These are phyloP conservation scores for Sepioteuthis lessoniana DNA, from an alignment of 2,888 invertebrate species.

Conservation along the genomic window DNA sequence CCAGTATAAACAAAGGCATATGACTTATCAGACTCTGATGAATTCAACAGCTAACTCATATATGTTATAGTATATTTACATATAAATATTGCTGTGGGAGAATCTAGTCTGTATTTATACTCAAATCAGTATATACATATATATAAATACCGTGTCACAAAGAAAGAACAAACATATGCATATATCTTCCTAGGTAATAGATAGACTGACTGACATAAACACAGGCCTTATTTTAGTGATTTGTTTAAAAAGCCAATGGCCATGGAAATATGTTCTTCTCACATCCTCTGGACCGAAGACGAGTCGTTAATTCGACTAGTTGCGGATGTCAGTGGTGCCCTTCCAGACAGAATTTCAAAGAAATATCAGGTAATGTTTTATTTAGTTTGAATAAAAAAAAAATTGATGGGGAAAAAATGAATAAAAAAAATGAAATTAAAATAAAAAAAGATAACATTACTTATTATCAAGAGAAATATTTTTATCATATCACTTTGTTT, in stretches of 20 bases:
- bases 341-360: conserved; percentile 33
- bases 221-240: neutral
- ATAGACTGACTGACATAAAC: neutral
- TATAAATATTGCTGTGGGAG: neutral
- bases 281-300: neutral
- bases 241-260: conserved; percentile 5
- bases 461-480: too few species aligned
- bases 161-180: neutral
- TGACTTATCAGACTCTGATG: neutral
- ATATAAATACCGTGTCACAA: too few species aligned
- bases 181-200: neutral
- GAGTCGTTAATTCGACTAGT: neutral
- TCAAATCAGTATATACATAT: too few species aligned
- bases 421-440: neutral
- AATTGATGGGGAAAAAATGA: neutral
- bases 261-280: conserved; percentile 23
- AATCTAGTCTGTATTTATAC: neutral
- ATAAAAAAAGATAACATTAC: too few species aligned
- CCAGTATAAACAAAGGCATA: neutral
- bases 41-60: neutral
- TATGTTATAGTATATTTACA: neutral
- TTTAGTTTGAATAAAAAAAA: neutral
- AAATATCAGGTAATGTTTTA: neutral
- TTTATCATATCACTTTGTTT: too few species aligned
- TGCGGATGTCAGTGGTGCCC: neutral